Evolutionary conservation across 2,797 vertebrate genomes (phyloP), one percentile per base, ranked within the genome.

Genomic region (Psittacula echo): DNA sequence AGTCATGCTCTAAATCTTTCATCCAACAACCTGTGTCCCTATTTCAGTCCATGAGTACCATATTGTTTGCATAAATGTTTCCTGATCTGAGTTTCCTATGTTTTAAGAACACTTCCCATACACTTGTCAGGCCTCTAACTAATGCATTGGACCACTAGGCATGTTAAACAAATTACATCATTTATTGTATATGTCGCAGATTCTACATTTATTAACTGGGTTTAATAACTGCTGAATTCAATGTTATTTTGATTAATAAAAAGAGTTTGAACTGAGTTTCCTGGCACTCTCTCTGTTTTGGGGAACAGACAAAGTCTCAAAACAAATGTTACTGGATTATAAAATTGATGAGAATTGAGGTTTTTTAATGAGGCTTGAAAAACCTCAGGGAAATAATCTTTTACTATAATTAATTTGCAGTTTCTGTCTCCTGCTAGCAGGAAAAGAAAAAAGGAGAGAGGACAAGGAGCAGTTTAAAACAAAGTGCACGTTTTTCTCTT

Each of bases 331-430:
- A 58, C 70, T 81, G 60, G 54, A 70, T 84, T 81, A 84, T 73
- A 81, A 91, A 91, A 60, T 34, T 80, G 42, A 66, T 89, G 68
- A 72, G 87, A 96, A 78, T 29, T 78, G 76, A 80, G 4, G 26
- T 56, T 84, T 94, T 91, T 80, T 47, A 92, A 85, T 42, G 62
- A 94, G 73, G 79, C 47, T 87, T 95, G 76, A 84, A 93, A 94
- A 91, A 72, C 75, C 39, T 78, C 12, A 1, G 65, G 41, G 11
- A 70, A 88, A 68, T 94, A 58, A 34, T 78, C 48, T 80, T 88
- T 88, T 87, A 34, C 18, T 2, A 8, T 77, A 61, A 83, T 95
- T 92, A 70, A 66, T 89, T 78, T 92, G 51, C 19, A 53, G n/a
- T 94, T 75, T 64, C 26, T 90, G 20, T 89, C 30, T 75, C 56